phyloP scores from a whole-genome alignment of 2,888 invertebrate genomes.

The Rotaria magnacalcarata region DNA sequence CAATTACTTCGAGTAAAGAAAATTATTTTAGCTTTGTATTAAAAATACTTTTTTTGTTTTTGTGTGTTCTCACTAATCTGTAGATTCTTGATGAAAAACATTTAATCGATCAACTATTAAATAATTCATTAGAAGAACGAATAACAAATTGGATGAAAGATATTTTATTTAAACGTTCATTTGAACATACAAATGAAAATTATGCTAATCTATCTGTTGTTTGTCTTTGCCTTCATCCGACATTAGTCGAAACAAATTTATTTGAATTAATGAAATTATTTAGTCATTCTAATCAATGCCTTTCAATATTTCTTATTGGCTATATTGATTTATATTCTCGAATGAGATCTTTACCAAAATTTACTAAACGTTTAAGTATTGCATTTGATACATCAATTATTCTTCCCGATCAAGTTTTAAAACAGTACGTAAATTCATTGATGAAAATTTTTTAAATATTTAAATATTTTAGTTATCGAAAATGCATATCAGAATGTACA shows the following conservation, averaged over 20 bases:
- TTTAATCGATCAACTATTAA: conserved; percentile 19
- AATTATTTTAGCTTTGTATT: no score
- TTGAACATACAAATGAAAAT: neutral
- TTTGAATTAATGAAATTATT: neutral
- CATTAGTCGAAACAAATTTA: conserved; percentile 19
- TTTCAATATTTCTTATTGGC: conserved; percentile 5
- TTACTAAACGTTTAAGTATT: neutral
- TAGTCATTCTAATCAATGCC: neutral
- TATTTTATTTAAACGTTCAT: neutral
- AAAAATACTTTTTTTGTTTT: no score
- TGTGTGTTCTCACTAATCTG: no score
- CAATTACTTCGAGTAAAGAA: neutral
- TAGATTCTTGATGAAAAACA: conserved; percentile 20
- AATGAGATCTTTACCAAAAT: neutral
- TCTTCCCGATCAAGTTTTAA: neutral
- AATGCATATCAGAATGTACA: neutral
- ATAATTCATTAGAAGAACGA: neutral
- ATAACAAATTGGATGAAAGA: conserved; percentile 11
- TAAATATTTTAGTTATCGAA: neutral
- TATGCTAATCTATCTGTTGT: neutral
- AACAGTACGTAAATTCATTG: neutral
- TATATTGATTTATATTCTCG: conserved; percentile 21
- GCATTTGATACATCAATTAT: neutral
- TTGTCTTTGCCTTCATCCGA: neutral
- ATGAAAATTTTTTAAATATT: no score